A percentile compares a stretch with the other conserved stretches of the same genome.
phyloP scores from a whole-genome alignment of 2,888 invertebrate species.

The Spisula subtruncata region DNA sequence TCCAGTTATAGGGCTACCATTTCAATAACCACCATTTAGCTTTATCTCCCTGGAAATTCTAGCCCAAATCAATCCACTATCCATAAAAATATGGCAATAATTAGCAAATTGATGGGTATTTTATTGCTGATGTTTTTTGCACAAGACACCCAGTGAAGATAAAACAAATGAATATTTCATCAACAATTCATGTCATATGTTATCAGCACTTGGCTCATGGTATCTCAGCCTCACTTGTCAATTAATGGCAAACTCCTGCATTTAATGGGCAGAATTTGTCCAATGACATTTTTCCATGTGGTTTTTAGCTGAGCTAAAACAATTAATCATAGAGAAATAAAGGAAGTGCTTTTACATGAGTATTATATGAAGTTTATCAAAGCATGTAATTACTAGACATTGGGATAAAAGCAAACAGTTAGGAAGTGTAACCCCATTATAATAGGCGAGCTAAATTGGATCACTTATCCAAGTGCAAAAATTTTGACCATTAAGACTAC shows the following conservation, averaged over 20 bases:
- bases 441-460: too few relatives aligned
- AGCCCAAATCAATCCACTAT: neutral
- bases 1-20: neutral
- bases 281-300: neutral
- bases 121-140: neutral
- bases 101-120: conserved; percentile 18
- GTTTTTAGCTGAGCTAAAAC: neutral
- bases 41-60: neutral
- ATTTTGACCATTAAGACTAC: neutral
- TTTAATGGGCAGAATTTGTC: neutral
- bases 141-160: neutral
- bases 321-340: conserved; percentile 10
- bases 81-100: conserved; percentile 7
- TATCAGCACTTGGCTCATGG: neutral
- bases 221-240: neutral
- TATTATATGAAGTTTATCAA: neutral
- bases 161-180: conserved; percentile 19
- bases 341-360: neutral
- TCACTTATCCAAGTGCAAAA: neutral
- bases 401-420: neutral
- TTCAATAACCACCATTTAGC: neutral
- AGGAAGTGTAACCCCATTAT: neutral
- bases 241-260: conserved; percentile 10
- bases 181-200: conserved; percentile 2
- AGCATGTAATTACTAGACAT: conserved; percentile 1